Conservation (phyloP, 92 coral and sea anemone genomes). For the Metridium senile region DNA sequence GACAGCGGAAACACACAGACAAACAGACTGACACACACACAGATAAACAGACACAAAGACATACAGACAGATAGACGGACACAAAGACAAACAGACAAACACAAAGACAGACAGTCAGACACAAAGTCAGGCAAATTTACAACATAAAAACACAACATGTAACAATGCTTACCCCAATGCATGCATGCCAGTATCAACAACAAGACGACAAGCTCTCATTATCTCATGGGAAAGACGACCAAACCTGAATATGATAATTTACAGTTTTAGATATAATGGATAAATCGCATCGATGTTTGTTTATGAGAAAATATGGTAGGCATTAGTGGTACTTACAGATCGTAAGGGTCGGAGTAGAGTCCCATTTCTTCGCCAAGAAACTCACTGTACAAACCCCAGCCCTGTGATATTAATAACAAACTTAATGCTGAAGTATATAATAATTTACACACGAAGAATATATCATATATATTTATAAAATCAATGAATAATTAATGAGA, state of each 20-base stretch:
- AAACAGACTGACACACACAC: not conserved
- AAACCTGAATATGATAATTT: conserved; percentile 61
- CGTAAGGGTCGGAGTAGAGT: conserved; percentile 78
- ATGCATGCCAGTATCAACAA: conserved; percentile 98
- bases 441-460: too few species aligned
- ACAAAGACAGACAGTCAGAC: not conserved
- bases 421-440: too few species aligned
- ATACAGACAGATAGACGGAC: not conserved
- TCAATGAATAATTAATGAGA: too few species aligned
- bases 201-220: conserved; percentile 85
- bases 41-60: not conserved
- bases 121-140: not conserved
- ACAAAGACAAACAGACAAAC: not conserved
- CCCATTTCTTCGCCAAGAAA: conserved; percentile 94
- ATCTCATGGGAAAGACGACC: conserved; percentile 93
- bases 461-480: too few species aligned
- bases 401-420: conserved; percentile 48
- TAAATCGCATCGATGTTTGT: too few species aligned
- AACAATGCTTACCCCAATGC: conserved; percentile 71
- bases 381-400: conserved; percentile 97
- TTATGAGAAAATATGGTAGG: too few species aligned
- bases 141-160: not conserved
- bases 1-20: not conserved
- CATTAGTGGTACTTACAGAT: conserved; percentile 93
- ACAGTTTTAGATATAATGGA: too few species aligned